Evolutionary conservation across 2,113 vertebrate genomes (phyloP), one percentile per base, ranked within the genome.

Genomic region (Myotis lucifugus): DNA sequence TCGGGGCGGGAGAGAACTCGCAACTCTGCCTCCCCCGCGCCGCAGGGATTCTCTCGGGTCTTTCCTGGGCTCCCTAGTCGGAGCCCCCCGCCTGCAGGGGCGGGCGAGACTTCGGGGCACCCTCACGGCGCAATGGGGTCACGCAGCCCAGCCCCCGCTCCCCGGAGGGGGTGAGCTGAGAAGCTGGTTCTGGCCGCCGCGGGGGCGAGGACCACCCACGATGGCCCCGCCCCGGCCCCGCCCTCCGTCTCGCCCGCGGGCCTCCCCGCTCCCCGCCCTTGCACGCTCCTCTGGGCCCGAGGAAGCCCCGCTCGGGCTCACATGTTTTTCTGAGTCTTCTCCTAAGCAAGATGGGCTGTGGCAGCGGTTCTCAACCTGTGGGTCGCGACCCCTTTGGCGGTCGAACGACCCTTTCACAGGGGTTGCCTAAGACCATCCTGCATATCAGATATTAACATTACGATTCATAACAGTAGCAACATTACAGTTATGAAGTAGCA

Each of bases 191-290:
- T 1, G 0, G 81, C 67, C 1, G 25, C 91, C 12, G 34, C 48
- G 50, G 34, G 42, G 67, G 64, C 48, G 37, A 78, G 94, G 97
- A 95, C 96, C 95, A 96, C 96, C 93, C 96, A 95, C 17, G 23
- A 59, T 25, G 93, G 85, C 67, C 27, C 70, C 76, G 32, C 56
- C 87, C 73, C 6, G 6, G 76, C n/a, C 70, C 34, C 64, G 37
- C 78, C 83, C 19, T 42, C 27, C 29, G 1, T 0, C 40, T 34
- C 64, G 0, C 61, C 67, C 0, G n/a, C 37, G 1, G 6, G 34
- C 74, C 48, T 76, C 59, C 84, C 1, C 1, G 78, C 46, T 66
- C 1, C 46, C 89, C 1, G 25, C 66, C 52, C 74, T 37, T 17
- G 32, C 27, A 0, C 21, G 32, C 69, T 19, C 59, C 8, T 46